Evolutionary conservation across 2,797 vertebrate species (phyloP), one percentile per base, ranked within the genome.

Genomic region (Sibirionetta formosa): DNA sequence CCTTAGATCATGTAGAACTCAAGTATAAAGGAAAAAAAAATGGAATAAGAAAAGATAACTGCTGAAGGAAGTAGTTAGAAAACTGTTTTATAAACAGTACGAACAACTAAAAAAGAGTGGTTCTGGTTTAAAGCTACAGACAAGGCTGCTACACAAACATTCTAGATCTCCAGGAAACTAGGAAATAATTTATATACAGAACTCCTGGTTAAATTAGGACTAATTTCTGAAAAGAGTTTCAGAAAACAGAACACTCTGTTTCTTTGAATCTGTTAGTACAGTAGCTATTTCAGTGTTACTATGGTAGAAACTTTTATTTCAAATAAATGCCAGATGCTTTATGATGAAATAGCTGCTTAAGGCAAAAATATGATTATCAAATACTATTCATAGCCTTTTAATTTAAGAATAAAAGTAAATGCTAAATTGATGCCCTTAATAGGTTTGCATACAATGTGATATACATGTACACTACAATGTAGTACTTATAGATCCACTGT

Each of bases 21-120:
- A 77, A 88, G 23, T 80, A 95, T 36, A 82, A 93, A 77, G 50
- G 4, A 14, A 7, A 22, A 60, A 44, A 88, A 71, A 46, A 46
- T 24, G 82, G 38, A 85, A 38, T 33, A 53, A 20, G 6, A 68
- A 75, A 94, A 69, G 53, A 36, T 7, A 78, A 90, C 35, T 72
- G 42, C 51, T 94, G 27, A 9, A 75, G 54, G 50, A 77, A 68
- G 91, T n/a, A 33, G 38, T 88, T 89, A 84, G 33, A 94, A 68
- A 76, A 66, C 4, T 90, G 40, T 35, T 86, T 91, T 72, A 78
- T 42, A 78, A 92, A 51, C 11, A 85, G 42, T 20, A 86, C 27
- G 31, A 87, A 80, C 18, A 77, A 33, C n/a, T 48, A 76, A 51
- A 92, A 94, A 95, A 93, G 65, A 91, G 81, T 94, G 87, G 88